Evolutionary conservation across 1,140 invertebrate species (phyloP).

Genomic region (Vollenhovia emeryi): DNA sequence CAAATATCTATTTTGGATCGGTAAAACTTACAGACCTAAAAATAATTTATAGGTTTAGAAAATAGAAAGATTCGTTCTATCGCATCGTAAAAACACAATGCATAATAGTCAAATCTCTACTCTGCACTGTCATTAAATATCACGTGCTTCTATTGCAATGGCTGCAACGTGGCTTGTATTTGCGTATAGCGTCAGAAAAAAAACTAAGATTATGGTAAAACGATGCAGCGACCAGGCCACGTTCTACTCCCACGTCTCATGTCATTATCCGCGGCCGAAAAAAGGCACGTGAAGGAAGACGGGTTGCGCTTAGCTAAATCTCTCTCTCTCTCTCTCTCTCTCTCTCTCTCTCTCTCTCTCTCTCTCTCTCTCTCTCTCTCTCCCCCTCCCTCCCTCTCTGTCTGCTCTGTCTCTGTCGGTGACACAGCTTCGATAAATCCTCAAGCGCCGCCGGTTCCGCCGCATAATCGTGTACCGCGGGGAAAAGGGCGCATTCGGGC

Average conservation of each 20-base stretch:
- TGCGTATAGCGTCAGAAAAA: neutral
- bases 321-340: neutral
- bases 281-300: neutral
- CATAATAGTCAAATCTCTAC: neutral
- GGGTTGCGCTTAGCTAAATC: neutral
- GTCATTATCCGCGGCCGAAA: slow-evolving; percentile 20
- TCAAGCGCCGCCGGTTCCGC: slow-evolving; percentile 9
- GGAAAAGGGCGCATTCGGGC: neutral
- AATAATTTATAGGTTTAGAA: neutral
- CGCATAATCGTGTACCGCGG: slow-evolving; percentile 19
- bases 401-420: too few relatives aligned
- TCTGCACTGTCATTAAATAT: neutral
- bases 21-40: neutral
- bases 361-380: too few relatives aligned
- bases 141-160: neutral
- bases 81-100: neutral
- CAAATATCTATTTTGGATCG: neutral
- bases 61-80: neutral
- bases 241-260: slow-evolving; percentile 22
- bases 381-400: too few relatives aligned
- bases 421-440: slow-evolving; percentile 48
- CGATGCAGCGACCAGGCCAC: neutral
- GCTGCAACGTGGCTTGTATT: neutral
- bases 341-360: neutral
- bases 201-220: slow-evolving; percentile 21